A percentile compares a stretch with the other conserved stretches of the same genome.
These are phyloP conservation scores for Chironomus riparius DNA, from an alignment of 2,888 invertebrate species.

Conservation along the genomic window DNA sequence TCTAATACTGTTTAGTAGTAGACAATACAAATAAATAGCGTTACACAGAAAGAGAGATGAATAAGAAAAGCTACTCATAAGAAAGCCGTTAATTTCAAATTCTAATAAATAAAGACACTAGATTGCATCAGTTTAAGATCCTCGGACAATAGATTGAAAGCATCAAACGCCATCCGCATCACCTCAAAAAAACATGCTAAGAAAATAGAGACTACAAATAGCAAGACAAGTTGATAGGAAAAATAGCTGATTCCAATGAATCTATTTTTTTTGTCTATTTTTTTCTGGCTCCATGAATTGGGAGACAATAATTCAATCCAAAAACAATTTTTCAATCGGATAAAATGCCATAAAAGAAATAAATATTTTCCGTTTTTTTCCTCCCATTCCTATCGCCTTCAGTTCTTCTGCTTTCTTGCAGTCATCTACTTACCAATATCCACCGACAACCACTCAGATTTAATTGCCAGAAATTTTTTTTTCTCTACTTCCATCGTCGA, in stretches of 20 bases:
- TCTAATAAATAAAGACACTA: too few relatives aligned
- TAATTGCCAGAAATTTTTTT: conserved; percentile 10
- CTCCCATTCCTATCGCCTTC: neutral
- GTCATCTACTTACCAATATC: neutral
- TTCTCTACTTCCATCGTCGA: neutral
- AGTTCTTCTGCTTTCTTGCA: neutral
- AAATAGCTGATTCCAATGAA: conserved; percentile 18
- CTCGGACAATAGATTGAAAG: too few relatives aligned
- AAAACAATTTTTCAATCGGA: conserved; percentile 26
- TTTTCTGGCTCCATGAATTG: neutral
- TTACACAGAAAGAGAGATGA: too few relatives aligned
- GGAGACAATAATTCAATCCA: conserved; percentile 25
- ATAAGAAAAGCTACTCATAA: too few relatives aligned
- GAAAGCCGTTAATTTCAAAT: too few relatives aligned
- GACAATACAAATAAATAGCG: too few relatives aligned
- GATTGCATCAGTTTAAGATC: too few relatives aligned
- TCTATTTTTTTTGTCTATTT: neutral
- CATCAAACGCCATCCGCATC: too few relatives aligned
- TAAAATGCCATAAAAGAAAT: conserved; percentile 14
- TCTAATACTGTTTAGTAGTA: too few relatives aligned
- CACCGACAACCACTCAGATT: conserved; percentile 7
- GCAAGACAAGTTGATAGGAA: conserved; percentile 20
- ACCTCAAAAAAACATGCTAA: too few relatives aligned
- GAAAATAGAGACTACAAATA: neutral
- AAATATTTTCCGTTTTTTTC: conserved; percentile 15